Evolutionary conservation across 2,113 vertebrate genomes (phyloP), one percentile per base, ranked within the genome.

Genomic region (Dasyurus viverrinus): DNA sequence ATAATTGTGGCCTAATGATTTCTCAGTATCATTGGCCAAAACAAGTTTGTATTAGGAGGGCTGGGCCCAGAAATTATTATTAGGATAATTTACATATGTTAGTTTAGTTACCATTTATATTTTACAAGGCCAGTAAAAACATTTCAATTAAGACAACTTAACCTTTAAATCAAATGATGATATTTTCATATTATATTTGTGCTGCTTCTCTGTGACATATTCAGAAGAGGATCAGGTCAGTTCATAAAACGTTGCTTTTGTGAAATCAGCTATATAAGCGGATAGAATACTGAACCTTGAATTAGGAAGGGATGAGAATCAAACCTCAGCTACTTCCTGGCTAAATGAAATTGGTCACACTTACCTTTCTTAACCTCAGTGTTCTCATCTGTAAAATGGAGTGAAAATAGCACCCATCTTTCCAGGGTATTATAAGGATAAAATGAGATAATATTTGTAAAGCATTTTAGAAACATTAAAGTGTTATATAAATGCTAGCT

Each of bases 1-100:
- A 14, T 95, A 98, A 97, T 90, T 97, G 53, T 23, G 93, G 12
- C 91, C 91, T 93, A 95, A 93, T 54, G 46, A 97, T 36, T 50
- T 93, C 97, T 97, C 90, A 53, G 46, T 89, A 90, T 90, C 92
- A 93, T 14, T 91, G 27, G 24, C 52, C 91, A 97, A 92, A 57
- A 94, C 42, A 90, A 97, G 91, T 95, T 94, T 96, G 89, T 16
- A 96, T 53, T 8, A 54, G 0, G 36, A 24, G 84, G 90, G n/a
- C 90, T 96, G 30, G 89, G 1, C 16, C 16, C 22, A 6, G 36
- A 84, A 42, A 42, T 84, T 84, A 84, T 84, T 42, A 84, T 84
- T 84, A 84, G 68, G 60, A n/a, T 76, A 16, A 76, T n/a, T 60
- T 30, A n/a, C 30, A 76, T 19, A 76, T n/a, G 68, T 60, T 30